phyloP scores from a whole-genome alignment of 1,140 invertebrate genomes.

The Nasonia vitripennis region DNA sequence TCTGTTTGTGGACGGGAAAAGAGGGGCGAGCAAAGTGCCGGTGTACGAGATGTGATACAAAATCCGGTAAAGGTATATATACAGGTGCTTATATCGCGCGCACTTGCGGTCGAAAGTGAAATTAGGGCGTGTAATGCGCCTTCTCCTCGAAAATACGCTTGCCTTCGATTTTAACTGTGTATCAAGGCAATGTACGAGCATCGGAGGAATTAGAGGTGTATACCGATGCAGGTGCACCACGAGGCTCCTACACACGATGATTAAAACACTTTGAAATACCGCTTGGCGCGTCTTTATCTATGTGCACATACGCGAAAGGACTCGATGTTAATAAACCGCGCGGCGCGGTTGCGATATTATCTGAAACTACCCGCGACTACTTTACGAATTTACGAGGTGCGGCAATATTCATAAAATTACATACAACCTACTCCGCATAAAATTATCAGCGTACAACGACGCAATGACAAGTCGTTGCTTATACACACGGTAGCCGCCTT shows the following conservation, averaged over 20 bases:
- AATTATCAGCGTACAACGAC: neutral
- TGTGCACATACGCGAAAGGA: neutral
- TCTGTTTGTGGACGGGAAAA: neutral
- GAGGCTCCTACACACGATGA: neutral
- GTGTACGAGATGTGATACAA: neutral
- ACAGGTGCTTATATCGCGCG: too few relatives aligned
- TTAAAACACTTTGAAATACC: neutral
- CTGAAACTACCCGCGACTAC: neutral
- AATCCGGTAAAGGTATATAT: neutral
- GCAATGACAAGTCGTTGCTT: neutral
- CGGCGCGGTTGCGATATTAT: neutral
- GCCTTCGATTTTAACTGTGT: neutral
- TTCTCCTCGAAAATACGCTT: neutral
- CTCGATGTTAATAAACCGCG: neutral
- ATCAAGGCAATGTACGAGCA: neutral
- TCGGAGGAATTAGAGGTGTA: neutral
- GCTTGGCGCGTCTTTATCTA: too few relatives aligned
- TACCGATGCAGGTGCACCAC: too few relatives aligned
- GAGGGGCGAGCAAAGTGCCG: neutral
- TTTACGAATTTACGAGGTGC: constrained; percentile 20
- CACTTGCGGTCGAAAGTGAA: neutral
- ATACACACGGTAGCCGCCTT: neutral
- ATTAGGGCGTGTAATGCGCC: neutral
- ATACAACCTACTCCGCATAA: neutral
- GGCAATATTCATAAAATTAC: constrained; percentile 35